Evolutionary conservation across 1,140 invertebrate species (phyloP), one percentile per base, ranked within the genome.

Genomic region (Sycophila sp.): DNA sequence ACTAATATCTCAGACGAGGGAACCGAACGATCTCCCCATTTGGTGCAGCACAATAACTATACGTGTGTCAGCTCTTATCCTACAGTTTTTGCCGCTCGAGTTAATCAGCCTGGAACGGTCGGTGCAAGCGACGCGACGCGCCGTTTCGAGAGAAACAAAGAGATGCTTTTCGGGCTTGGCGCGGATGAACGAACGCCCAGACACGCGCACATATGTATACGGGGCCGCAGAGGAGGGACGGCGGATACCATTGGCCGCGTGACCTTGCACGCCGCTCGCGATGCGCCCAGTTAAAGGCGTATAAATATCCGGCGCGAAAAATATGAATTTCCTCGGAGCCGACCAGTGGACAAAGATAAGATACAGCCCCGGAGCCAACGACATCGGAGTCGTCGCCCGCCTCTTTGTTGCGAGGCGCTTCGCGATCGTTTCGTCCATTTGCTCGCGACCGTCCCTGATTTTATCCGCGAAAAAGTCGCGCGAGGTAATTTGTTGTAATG

Each of bases 201-300:
- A 47, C 45, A 22, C 19, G 22, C 11, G 22, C 17, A 45, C 19
- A 62, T 6, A 24, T 15, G 47, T 53, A 65, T 56, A 69, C 58
- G 56, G 34, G 58, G 42, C 26, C 53, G 34, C 26, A 28, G 17
- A 60, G 36, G 49, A 72, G 42, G 19, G 30, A 38, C 42, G 63
- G 75, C 76, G 82, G 76, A 78, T 81, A 81, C 75, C 80, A 80
- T 75, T 78, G 78, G 81, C 83, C 80, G 81, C 77, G 76, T 85
- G 83, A 85, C 84, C 85, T 86, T 86, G 83, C 42, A 45, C 11
- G 42, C 42, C 6, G 42, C 10, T 22, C 19, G 40, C 26, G 11
- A 36, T 36, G 15, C 79, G 78, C 79, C 8, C n/a, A 26, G 15
- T 28, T 6, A 8, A 55, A 32, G 15, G 28, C 34, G 15, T 82